phyloP scores from a whole-genome alignment of 2,113 vertebrate species.

The Empidonax traillii region DNA sequence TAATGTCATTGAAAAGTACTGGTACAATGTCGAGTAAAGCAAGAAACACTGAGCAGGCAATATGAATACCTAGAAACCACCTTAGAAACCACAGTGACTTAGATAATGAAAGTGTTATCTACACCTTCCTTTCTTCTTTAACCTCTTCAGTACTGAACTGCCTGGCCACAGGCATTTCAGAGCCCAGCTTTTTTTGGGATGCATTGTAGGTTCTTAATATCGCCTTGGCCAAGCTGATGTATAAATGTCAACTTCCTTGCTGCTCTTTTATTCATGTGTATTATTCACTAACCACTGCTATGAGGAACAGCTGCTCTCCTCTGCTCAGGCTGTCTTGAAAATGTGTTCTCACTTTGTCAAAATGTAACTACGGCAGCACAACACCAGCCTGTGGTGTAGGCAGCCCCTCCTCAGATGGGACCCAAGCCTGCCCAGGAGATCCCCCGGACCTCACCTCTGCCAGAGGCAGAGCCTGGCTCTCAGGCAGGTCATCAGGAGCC shows the following conservation, averaged over 20 bases:
- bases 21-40: background rate
- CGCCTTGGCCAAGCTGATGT: background rate
- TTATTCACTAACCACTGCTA: background rate
- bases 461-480: background rate
- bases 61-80: background rate
- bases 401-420: accelerated
- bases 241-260: background rate
- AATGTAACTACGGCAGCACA: background rate
- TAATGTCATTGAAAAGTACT: background rate
- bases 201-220: accelerated
- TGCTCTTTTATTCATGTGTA: background rate
- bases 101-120: accelerated
- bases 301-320: background rate
- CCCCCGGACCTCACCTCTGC: background rate
- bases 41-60: background rate
- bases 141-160: background rate
- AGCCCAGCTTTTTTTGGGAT: background rate
- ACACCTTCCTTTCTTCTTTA: background rate
- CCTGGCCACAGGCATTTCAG: accelerated
- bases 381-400: accelerated
- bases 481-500: background rate
- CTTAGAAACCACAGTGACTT: background rate
- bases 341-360: background rate
- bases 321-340: background rate
- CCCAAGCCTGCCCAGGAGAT: accelerated